Base-by-base conservation (phyloP, 2,888 invertebrate species). In the Diaperis boleti region DNA sequence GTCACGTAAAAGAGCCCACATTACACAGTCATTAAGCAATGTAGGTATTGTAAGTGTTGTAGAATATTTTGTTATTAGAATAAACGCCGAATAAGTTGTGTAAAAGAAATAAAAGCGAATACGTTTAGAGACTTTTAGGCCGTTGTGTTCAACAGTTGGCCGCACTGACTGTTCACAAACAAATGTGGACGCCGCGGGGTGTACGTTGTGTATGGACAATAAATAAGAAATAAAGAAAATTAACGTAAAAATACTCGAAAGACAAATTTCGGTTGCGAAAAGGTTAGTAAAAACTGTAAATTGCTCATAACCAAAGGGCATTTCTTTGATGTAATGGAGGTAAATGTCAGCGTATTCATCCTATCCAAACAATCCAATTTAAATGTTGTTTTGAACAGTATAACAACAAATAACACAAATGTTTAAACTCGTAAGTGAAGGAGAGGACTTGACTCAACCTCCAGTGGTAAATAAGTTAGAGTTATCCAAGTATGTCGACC, bases 151-250 rank as follows among this genome's bases (percentile, higher is more conserved):
- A 10, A 11, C 41, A 11, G 42, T 54, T 54, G 54, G 54, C 22
- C 41, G 2, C 6, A 8, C 2, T 17, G 18, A 37, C 31, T n/a
- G 26, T 37, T 37, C 39, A 52, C 57, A 61, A 61, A 62, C 62
- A 62, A 62, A 61, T 56, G 56, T 56, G 56, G 56, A 62, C 62
- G 62, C 62, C 49, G 41, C 29, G 29, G 41, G 29, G 35, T 55
- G 39, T 49, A 35, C 18, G 5, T 15, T 29, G 42, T 37, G 1
- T n/a, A n/a, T 15, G 18, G 44, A 17, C 15, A 52, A 2, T 52
- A 35, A 33, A 17, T 47, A 10, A 17, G 11, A 20, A 20, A 22
- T 37, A 15, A 7, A 55, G 13, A 14, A 10, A 56, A 37, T 42
- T 41, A 13, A 13, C 11, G 5, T 44, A 3, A 6, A 29, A 26